Evolutionary conservation across 2,888 invertebrate species (phyloP), one percentile per base, ranked within the genome.

Genomic region (Ptilodon capucinus): DNA sequence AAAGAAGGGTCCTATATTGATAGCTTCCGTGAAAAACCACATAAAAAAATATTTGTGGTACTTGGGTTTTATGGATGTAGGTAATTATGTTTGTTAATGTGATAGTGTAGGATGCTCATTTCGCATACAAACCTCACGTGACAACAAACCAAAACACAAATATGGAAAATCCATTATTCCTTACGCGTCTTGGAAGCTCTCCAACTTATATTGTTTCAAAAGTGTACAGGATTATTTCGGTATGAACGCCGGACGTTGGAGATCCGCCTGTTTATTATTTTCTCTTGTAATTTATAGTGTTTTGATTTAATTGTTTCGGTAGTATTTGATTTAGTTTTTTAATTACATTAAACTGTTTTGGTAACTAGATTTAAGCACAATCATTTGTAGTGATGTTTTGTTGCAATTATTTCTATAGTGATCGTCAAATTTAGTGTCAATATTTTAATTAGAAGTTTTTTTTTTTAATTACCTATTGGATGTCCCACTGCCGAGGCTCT

Each of bases 161-260:
- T 14, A 30, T 38, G 38, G 19, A 38, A 38, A 19, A 38, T 38
- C 38, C 38, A 38, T 38, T 38, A 38, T 38, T 38, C 38, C 38
- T 19, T 38, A 38, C 38, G 13, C 23, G 25, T 40, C 40, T 40
- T 40, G 40, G 40, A 40, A 14, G 16, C 19, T 23, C 4, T 40
- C 40, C 40, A 40, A 40, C 40, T 25, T 40, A 40, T 40, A 40
- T 40, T 40, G 40, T 40, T 40, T 40, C 25, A 23, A 16, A 38
- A 40, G 40, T 40, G 40, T 25, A 40, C 21, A 13, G 40, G 40
- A 40, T 40, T 40, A 40, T 40, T 40, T 40, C 28, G 30, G 34
- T 46, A 32, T 16, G 4, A 39, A 18, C 9, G 42, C 30, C 21
- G 40, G 21, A 19, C 25, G 25, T 25, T 40, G 40, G 38, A 16